A percentile compares a stretch with the other conserved stretches of the same genome.
Conservation (phyloP, 2,888 invertebrate species). For the Reticulitermes lucifugus region DNA sequence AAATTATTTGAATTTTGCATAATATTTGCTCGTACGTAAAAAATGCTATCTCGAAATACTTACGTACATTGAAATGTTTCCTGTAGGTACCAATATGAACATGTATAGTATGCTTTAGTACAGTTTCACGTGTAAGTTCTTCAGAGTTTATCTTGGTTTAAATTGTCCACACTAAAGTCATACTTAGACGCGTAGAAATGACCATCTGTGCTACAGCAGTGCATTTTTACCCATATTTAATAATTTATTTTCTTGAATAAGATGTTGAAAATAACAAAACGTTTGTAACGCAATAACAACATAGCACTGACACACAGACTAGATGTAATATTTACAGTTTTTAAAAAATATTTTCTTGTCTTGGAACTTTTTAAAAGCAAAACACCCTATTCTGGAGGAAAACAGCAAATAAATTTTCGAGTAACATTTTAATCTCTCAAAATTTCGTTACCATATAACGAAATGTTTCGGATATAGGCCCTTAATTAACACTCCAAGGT, state of each 20-base stretch:
- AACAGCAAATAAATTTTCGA: constrained; percentile 38
- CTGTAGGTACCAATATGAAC: constrained; percentile 10
- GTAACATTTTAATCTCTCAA: constrained; percentile 12
- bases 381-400: constrained; percentile 35
- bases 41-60: constrained; percentile 6
- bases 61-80: not conserved
- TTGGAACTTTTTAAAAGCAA: constrained; percentile 20
- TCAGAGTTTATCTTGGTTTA: not conserved
- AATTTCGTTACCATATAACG: constrained; percentile 12
- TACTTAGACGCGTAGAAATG: not conserved
- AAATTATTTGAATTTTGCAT: too few relatives aligned
- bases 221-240: not conserved
- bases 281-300: not conserved
- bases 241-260: not conserved
- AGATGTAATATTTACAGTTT: constrained; percentile 34
- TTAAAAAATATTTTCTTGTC: constrained; percentile 22
- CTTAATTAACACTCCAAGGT: constrained; percentile 30
- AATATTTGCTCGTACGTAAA: not conserved
- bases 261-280: constrained; percentile 22
- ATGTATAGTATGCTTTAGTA: not conserved
- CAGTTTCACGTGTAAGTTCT: not conserved
- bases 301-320: constrained; percentile 21
- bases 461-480: constrained; percentile 25
- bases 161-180: not conserved
- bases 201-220: not conserved